Percentiles rank a stretch among this genome's conserved stretches.
Evolutionary conservation across 2,113 vertebrate species (phyloP).

Genomic region (Siniperca knerii): DNA sequence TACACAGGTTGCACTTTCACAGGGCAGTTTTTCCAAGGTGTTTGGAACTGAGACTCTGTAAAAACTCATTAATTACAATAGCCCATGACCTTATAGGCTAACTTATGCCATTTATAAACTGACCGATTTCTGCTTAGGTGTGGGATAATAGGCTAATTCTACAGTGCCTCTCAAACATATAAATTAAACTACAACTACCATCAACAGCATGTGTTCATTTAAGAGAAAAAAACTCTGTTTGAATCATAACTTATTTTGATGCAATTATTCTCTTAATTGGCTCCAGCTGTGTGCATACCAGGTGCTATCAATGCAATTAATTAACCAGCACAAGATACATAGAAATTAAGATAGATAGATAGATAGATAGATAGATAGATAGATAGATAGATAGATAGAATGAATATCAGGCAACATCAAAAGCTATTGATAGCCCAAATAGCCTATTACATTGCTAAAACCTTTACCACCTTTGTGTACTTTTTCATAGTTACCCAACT

Average conservation of each 20-base stretch:
- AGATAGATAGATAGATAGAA: too few species aligned
- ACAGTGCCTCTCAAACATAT: slow-evolving; percentile 6
- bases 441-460: too few species aligned
- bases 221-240: not conserved
- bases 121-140: slow-evolving; percentile 45
- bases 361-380: too few species aligned
- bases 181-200: not conserved
- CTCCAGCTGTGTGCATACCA: not conserved
- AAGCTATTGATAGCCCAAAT: too few species aligned
- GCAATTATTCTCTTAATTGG: not conserved
- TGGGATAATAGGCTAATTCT: slow-evolving; percentile 10
- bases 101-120: slow-evolving; percentile 40
- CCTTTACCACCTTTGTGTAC: too few species aligned
- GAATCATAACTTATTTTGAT: not conserved
- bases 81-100: slow-evolving; percentile 40
- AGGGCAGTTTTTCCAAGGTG: slow-evolving; percentile 39
- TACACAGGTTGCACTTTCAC: slow-evolving; percentile 55
- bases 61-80: slow-evolving; percentile 56
- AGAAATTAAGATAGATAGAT: not conserved
- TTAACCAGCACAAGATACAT: not conserved
- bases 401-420: too few species aligned
- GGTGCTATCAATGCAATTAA: not conserved
- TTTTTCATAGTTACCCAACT: too few species aligned
- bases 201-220: too few species aligned
- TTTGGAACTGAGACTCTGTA: slow-evolving; percentile 30